A percentile compares a stretch with the other conserved stretches of the same genome.
These are phyloP conservation scores for Calephelis perditalis DNA, from an alignment of 2,888 invertebrate genomes.

Conservation along the genomic window DNA sequence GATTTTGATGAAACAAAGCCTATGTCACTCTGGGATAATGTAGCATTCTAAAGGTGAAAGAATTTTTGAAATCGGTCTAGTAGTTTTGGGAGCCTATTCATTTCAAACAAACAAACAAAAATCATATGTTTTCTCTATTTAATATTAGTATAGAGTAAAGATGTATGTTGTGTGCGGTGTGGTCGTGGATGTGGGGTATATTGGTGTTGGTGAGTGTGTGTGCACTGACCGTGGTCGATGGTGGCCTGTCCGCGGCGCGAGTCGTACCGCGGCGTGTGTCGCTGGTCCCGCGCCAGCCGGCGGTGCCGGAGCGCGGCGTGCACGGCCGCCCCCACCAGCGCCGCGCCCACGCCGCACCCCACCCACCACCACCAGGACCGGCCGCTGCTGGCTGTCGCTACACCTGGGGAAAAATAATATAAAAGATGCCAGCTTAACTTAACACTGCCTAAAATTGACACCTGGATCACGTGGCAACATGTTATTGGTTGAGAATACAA, in stretches of 20 bases:
- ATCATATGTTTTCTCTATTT: too few species aligned
- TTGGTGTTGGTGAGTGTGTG: not conserved
- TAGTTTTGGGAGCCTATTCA: too few species aligned
- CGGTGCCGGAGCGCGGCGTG: slow-evolving; percentile 83
- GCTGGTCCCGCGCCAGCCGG: slow-evolving; percentile 86
- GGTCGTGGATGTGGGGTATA: not conserved
- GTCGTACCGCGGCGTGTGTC: slow-evolving; percentile 83
- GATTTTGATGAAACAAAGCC: too few species aligned
- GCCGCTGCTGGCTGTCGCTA: slow-evolving; percentile 28
- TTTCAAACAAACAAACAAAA: too few species aligned
- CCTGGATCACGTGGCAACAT: too few species aligned
- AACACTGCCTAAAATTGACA: too few species aligned
- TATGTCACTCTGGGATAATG: too few species aligned
- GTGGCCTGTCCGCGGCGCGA: slow-evolving; percentile 92
- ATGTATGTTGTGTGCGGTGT: not conserved
- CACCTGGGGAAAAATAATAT: slow-evolving; percentile 5
- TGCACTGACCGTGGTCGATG: slow-evolving; percentile 82
- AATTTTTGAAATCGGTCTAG: too few species aligned
- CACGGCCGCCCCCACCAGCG: slow-evolving; percentile 77
- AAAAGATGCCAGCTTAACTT: too few species aligned
- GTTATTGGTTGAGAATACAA: too few species aligned
- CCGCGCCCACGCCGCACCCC: slow-evolving; percentile 62
- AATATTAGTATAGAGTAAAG: too few species aligned
- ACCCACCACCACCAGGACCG: slow-evolving; percentile 59
- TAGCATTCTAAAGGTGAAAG: too few species aligned